A percentile compares a stretch with the other conserved stretches of the same genome.
Conservation (phyloP, 1,140 invertebrate species). For the Melitaea cinxia region DNA sequence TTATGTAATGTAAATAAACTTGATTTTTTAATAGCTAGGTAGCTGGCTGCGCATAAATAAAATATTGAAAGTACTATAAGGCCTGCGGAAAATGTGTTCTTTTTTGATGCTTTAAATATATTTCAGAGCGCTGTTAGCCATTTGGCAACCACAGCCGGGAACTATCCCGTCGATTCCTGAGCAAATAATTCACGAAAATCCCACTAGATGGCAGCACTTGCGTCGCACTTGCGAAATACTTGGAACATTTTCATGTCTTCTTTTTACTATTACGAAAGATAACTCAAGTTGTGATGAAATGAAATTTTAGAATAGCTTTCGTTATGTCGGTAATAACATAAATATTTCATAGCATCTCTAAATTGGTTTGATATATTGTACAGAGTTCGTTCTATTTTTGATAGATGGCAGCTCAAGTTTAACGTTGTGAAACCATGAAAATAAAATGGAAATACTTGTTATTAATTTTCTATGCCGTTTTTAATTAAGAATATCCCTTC, state of each 20-base stretch:
- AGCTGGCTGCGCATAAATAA: too few relatives aligned
- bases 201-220: slow-evolving; percentile 43
- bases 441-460: background rate
- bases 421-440: too few relatives aligned
- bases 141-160: slow-evolving; percentile 31
- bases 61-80: background rate
- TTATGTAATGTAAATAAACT: too few relatives aligned
- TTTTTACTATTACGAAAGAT: slow-evolving; percentile 18
- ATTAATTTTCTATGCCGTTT: too few relatives aligned
- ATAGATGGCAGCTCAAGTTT: slow-evolving; percentile 14
- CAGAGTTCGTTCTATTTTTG: slow-evolving; percentile 10
- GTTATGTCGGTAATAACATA: slow-evolving; percentile 1
- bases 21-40: too few relatives aligned
- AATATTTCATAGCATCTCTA: background rate
- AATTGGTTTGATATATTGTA: slow-evolving; percentile 1
- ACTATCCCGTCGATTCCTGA: slow-evolving; percentile 38
- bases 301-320: slow-evolving; percentile 12
- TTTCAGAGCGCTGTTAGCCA: slow-evolving; percentile 9
- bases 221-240: slow-evolving; percentile 16
- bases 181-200: slow-evolving; percentile 25
- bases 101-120: background rate
- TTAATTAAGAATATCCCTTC: too few relatives aligned
- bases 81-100: background rate
- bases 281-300: slow-evolving; percentile 15
- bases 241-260: slow-evolving; percentile 18